These are phyloP conservation scores for Catocala nupta DNA, from an alignment of 2,888 invertebrate genomes.

Conservation along the genomic window DNA sequence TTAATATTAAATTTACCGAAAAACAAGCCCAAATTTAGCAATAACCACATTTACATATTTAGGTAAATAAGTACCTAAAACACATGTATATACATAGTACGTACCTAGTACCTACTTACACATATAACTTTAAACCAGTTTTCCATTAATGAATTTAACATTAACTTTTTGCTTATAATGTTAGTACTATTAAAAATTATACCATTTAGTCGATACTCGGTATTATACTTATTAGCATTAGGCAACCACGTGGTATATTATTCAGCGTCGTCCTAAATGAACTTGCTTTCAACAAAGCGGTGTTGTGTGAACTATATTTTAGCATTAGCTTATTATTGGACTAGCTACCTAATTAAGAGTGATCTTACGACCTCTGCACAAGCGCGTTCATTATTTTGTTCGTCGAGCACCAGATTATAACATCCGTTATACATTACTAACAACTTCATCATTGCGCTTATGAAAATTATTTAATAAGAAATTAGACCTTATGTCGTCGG, in stretches of 20 bases:
- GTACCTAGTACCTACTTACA: too few species aligned
- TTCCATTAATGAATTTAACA: too few species aligned
- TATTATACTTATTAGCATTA: neutral
- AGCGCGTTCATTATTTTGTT: constrained; percentile 63
- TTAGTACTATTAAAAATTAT: neutral
- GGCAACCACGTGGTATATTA: constrained; percentile 4
- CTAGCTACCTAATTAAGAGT: constrained; percentile 51
- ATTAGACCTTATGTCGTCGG: constrained; percentile 26
- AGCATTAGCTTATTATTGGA: constrained; percentile 37
- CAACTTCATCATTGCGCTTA: constrained; percentile 39
- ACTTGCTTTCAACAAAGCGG: constrained; percentile 20
- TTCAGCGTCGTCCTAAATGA: constrained; percentile 9
- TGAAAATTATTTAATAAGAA: constrained; percentile 16
- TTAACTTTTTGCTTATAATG: too few species aligned
- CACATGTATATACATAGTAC: too few species aligned
- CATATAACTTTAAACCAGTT: too few species aligned
- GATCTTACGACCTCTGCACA: constrained; percentile 57
- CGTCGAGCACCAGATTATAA: constrained; percentile 67
- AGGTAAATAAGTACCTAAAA: too few species aligned
- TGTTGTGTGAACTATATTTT: constrained; percentile 26
- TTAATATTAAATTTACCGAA: too few species aligned
- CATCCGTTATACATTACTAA: constrained; percentile 67
- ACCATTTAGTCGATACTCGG: neutral
- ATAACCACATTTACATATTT: too few species aligned
- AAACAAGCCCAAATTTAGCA: too few species aligned